A percentile compares a stretch with the other conserved stretches of the same genome.
Evolutionary conservation across 2,888 invertebrate species (phyloP).

Genomic region (Lapara coniferarum): DNA sequence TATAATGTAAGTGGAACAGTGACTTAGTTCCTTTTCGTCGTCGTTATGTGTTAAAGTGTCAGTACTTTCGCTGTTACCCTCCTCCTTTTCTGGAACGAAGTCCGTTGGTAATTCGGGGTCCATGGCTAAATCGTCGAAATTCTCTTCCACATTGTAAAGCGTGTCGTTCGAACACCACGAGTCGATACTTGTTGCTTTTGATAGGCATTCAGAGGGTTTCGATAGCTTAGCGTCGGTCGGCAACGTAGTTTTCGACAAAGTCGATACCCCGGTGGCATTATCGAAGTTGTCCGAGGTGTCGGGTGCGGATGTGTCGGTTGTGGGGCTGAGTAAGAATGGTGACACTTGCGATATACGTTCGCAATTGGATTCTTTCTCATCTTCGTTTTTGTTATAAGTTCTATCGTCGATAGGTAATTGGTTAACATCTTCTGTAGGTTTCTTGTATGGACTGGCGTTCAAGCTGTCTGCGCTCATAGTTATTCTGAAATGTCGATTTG

Average conservation of each 20-base stretch:
- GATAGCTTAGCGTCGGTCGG: constrained; percentile 79
- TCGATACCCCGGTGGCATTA: constrained; percentile 72
- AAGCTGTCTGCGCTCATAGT: constrained; percentile 80
- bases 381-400: constrained; percentile 66
- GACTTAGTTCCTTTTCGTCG: constrained; percentile 67
- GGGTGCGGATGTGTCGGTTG: constrained; percentile 67
- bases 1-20: constrained; percentile 72
- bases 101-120: constrained; percentile 64
- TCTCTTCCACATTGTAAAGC: constrained; percentile 85
- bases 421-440: constrained; percentile 42
- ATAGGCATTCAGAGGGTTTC: constrained; percentile 73
- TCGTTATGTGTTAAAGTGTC: constrained; percentile 73
- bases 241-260: constrained; percentile 75
- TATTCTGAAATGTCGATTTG: constrained; percentile 54
- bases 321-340: constrained; percentile 73
- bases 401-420: constrained; percentile 63
- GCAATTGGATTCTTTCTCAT: constrained; percentile 63
- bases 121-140: constrained; percentile 76
- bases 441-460: constrained; percentile 68
- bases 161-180: constrained; percentile 87
- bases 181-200: constrained; percentile 85
- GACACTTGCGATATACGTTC: constrained; percentile 75
- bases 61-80: constrained; percentile 68
- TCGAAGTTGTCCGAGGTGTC: constrained; percentile 61
- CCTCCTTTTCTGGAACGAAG: constrained; percentile 52